These are phyloP conservation scores for Drosophila ficusphila DNA, from an alignment of 1,140 invertebrate species.

Conservation along the genomic window DNA sequence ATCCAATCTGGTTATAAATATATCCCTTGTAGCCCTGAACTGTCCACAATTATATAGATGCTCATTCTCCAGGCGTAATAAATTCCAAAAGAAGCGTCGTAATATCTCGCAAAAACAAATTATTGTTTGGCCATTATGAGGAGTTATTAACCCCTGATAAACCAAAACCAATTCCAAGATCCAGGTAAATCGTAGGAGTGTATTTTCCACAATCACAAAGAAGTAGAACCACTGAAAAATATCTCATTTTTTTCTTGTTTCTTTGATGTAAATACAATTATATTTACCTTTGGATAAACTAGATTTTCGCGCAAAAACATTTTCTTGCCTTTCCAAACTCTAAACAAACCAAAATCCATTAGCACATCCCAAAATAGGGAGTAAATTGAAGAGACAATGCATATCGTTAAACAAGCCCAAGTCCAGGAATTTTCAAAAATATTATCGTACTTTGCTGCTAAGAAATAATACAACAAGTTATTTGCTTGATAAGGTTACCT, in stretches of 20 bases:
- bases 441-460: constrained; percentile 86
- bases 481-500: too few relatives aligned
- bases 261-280: background rate
- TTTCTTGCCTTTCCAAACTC: constrained; percentile 92
- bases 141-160: constrained; percentile 84
- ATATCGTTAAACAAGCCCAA: constrained; percentile 88
- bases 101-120: constrained; percentile 39
- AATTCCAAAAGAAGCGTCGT: constrained; percentile 69
- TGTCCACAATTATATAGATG: constrained; percentile 64
- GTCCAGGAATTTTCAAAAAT: constrained; percentile 90
- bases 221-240: constrained; percentile 92
- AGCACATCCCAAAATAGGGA: constrained; percentile 96
- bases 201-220: constrained; percentile 98
- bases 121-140: constrained; percentile 35
- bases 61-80: constrained; percentile 64
- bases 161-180: constrained; percentile 91
- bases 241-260: background rate
- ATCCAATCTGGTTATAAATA: constrained; percentile 33
- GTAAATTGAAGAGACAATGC: constrained; percentile 91
- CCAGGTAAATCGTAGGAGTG: constrained; percentile 96
- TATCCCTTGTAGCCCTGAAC: constrained; percentile 57
- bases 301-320: constrained; percentile 89
- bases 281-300: constrained; percentile 86
- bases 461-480: too few relatives aligned
- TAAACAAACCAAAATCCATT: constrained; percentile 98